A percentile compares a stretch with the other conserved stretches of the same genome.
phyloP scores from a whole-genome alignment of 2,888 invertebrate species.

The Metellina segmentata region DNA sequence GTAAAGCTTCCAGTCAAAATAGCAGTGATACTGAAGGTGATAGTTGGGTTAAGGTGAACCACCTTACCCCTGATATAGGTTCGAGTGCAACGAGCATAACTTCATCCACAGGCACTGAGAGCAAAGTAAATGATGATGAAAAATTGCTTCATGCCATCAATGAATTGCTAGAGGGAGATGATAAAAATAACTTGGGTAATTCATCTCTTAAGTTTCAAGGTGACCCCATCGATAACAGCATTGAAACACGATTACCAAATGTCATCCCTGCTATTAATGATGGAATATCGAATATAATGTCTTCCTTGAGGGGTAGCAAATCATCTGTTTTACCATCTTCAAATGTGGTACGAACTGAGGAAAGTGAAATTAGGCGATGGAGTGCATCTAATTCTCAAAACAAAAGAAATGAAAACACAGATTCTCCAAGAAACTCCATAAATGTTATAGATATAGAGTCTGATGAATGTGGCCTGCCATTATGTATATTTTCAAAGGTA shows the following conservation, averaged over 20 bases:
- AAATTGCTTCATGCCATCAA: conserved; percentile 70
- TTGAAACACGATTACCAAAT: conserved; percentile 14
- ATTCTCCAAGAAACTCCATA: conserved; percentile 27
- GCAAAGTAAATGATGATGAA: conserved; percentile 65
- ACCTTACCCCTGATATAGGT: conserved; percentile 72
- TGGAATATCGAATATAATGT: conserved; percentile 57
- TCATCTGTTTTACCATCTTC: conserved; percentile 64
- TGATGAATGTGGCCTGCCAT: conserved; percentile 91
- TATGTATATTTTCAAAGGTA: conserved; percentile 91
- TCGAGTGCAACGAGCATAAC: conserved; percentile 73
- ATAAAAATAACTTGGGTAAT: conserved; percentile 44
- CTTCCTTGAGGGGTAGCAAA: conserved; percentile 61
- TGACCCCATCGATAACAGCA: conserved; percentile 4
- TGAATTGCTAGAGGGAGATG: conserved; percentile 64
- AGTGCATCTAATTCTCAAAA: conserved; percentile 64
- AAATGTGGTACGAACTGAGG: neutral
- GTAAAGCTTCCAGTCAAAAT: conserved; percentile 67
- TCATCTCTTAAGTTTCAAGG: conserved; percentile 69
- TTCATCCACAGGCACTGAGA: conserved; percentile 67
- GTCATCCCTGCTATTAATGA: conserved; percentile 54
- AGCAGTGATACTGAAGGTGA: conserved; percentile 74
- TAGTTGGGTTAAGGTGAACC: conserved; percentile 74
- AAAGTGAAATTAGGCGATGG: conserved; percentile 59
- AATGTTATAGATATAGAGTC: conserved; percentile 79
- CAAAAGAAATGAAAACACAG: conserved; percentile 20